Evolutionary conservation across 2,888 invertebrate species (phyloP).

Genomic region (Hanleya hanleyi): DNA sequence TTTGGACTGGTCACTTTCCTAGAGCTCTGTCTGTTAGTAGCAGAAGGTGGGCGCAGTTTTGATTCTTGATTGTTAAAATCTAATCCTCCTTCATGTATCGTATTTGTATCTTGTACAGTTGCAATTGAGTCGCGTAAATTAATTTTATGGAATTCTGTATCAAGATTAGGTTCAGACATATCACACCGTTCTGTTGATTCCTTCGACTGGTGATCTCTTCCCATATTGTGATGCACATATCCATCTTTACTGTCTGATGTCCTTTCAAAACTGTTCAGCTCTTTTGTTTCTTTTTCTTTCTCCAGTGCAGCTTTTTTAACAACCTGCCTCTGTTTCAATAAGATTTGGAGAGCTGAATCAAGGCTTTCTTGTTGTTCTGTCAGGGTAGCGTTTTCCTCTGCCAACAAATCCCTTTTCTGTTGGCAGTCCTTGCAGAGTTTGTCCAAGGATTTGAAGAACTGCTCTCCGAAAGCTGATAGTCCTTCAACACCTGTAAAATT

Average conservation of each 20-base stretch:
- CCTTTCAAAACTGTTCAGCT: too few relatives aligned
- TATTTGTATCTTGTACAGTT: neutral
- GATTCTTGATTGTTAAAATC: neutral
- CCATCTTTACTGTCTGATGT: too few relatives aligned
- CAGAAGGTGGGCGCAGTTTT: neutral
- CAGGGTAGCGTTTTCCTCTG: conserved; percentile 39
- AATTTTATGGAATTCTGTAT: too few relatives aligned
- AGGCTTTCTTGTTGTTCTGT: conserved; percentile 44
- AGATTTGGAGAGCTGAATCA: conserved; percentile 45
- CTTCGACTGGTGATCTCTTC: too few relatives aligned
- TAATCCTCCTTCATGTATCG: neutral
- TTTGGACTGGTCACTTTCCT: too few relatives aligned
- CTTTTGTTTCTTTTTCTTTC: neutral
- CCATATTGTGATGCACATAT: too few relatives aligned
- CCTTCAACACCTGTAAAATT: conserved; percentile 8
- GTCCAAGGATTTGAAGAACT: conserved; percentile 52
- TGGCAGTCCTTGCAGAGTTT: conserved; percentile 46
- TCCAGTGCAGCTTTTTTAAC: neutral
- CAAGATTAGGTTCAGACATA: too few relatives aligned
- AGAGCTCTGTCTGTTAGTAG: conserved; percentile 21
- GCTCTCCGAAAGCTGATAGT: conserved; percentile 55
- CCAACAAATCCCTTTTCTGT: conserved; percentile 47
- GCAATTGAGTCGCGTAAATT: too few relatives aligned
- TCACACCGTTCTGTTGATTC: too few relatives aligned
- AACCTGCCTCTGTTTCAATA: conserved; percentile 47